Evolutionary conservation across 2,113 vertebrate species (phyloP), one percentile per base, ranked within the genome.

Genomic region (Mus musculus): DNA sequence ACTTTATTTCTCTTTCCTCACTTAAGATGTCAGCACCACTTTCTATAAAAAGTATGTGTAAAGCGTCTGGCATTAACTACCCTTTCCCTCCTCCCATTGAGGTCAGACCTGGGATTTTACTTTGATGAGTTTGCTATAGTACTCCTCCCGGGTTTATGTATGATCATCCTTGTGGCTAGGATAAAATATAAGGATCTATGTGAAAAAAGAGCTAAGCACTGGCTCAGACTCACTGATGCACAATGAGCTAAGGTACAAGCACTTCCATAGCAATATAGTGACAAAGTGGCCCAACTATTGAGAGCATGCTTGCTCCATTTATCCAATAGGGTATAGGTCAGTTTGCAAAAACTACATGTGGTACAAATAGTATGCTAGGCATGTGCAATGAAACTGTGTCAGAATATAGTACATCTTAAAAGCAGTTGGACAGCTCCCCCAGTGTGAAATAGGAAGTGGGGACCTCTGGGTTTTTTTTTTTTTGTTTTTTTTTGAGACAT

Each of bases 251-350:
- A 54, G 77, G 33, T 26, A 59, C 54, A 67, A 93, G 22, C 89
- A 91, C 81, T 88, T 91, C 93, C 88, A 95, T 14, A 90, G 36
- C 46, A 93, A 89, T 30, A 6, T 49, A 94, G 78, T 77, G 26
- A 65, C 54, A 89, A 28, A 88, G 67, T 11, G 69, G 65, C 63
- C 65, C 88, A 69, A 49, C 24, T 87, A 82, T 46, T 20, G 6
- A 92, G 26, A 89, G 42, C 24, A 73, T 24, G 61, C 39, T 77
- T 11, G 11, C 26, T 8, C 16, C 19, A 42, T 42, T 91, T 77
- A 63, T 7, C 30, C 24, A 89, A 87, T 3, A 59, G 49, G 19
- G 28, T 42, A 46, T 1, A 71, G 81, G 56, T 22, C n/a, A 86
- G 19, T 76, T 39, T 3, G 0, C 54, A n/a, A 19, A 46, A 72